These are phyloP conservation scores for Parasteatoda lunata DNA, from an alignment of 2,888 invertebrate species.

Conservation along the genomic window DNA sequence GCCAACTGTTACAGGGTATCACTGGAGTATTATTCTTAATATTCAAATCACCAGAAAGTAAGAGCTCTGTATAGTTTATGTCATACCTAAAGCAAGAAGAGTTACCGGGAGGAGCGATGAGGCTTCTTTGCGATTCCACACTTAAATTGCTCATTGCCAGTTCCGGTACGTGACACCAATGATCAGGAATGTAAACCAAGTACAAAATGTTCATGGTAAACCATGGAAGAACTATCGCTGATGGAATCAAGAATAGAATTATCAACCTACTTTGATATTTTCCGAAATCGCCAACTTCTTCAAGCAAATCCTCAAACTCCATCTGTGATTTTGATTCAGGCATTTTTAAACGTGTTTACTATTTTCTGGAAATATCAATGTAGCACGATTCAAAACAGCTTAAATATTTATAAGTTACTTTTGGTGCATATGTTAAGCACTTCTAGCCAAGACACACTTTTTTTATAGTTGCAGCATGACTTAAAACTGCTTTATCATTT, in stretches of 20 bases:
- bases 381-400: too few species aligned
- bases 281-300: conserved; percentile 91
- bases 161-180: conserved; percentile 71
- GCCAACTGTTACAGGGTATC: conserved; percentile 85
- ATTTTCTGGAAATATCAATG: too few species aligned
- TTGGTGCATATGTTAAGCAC: too few species aligned
- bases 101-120: conserved; percentile 78
- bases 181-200: conserved; percentile 43
- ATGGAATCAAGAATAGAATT: conserved; percentile 88
- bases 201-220: conserved; percentile 75
- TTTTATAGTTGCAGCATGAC: too few species aligned
- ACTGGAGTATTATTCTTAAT: conserved; percentile 73
- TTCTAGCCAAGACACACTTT: too few species aligned
- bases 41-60: neutral
- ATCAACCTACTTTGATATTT: conserved; percentile 86
- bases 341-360: neutral
- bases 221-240: conserved; percentile 90
- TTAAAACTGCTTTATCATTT: too few species aligned
- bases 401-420: too few species aligned
- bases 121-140: conserved; percentile 76
- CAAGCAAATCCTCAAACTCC: conserved; percentile 75
- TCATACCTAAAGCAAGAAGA: conserved; percentile 76
- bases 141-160: conserved; percentile 76
- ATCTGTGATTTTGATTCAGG: conserved; percentile 29
- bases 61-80: conserved; percentile 72